Base-by-base conservation (phyloP, 2,888 invertebrate genomes). In the Stenichneumon culpator region DNA sequence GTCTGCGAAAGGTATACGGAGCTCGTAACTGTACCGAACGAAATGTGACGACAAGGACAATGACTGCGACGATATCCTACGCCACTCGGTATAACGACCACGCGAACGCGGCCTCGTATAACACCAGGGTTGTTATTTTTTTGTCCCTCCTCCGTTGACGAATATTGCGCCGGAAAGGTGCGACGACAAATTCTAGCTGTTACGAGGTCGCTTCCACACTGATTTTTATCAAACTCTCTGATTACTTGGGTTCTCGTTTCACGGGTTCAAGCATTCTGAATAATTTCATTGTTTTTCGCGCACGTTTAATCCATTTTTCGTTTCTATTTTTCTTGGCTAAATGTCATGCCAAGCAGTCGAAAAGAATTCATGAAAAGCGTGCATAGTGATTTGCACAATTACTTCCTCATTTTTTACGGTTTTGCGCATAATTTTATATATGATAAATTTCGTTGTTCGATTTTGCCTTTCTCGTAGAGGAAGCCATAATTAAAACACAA, bases 21-120 rank as follows among this genome's bases (percentile, higher is more conserved):
- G 25, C 77, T 67, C 77, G 67, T 77, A 77, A 67, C 77, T 65
- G 28, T 77, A 50, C 22, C 54, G 67, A 65, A 67, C 54, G 67
- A 77, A 77, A 77, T 77, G 67, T 54, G 77, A 67, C 52, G 52
- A 77, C 75, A 52, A 67, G 75, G 52, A 77, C 65, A 77, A 77
- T 54, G 52, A 36, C 75, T 36, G 36, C 50, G 67, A 77, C 44
- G 65, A 50, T n/a, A 44, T 77, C 54, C 39, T 22, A 54, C 54
- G 32, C 63, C 63, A 63, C 67, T 36, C 47, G 22, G 39, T 77
- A 54, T 77, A 54, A 77, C 77, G 77, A 77, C 67, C 52, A 39
- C n/a, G 39, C 22, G 52, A 77, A 52, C 25, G 65, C 25, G 52
- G 3, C 54, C 52, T 67, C 67, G 54, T 77, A 36, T 65, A 67